phyloP scores from a whole-genome alignment of 2,797 vertebrate genomes.

The Ispidina lecontei region DNA sequence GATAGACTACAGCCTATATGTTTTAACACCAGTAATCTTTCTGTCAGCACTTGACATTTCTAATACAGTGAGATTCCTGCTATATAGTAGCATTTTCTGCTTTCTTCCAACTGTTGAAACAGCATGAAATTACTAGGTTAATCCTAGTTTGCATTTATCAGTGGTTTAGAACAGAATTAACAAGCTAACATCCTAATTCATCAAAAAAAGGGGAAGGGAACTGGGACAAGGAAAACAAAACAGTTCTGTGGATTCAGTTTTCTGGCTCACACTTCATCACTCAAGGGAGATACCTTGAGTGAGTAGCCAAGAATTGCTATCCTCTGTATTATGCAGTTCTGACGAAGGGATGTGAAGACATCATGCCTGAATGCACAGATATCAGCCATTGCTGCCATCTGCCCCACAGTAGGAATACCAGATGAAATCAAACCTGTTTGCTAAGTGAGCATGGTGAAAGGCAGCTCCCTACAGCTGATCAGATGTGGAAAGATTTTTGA shows the following conservation, averaged over 20 bases:
- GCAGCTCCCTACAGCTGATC: background rate
- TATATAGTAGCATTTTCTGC: background rate
- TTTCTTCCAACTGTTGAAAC: background rate
- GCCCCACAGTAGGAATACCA: slow-evolving; percentile 33
- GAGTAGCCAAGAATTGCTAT: slow-evolving; percentile 38
- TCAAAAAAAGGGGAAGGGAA: background rate
- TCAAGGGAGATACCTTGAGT: slow-evolving; percentile 1
- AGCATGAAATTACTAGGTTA: background rate
- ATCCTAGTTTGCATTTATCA: background rate
- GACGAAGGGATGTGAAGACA: slow-evolving; percentile 11
- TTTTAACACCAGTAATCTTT: background rate
- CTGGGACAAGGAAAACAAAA: slow-evolving; percentile 6
- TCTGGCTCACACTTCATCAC: slow-evolving; percentile 25
- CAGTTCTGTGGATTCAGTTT: background rate
- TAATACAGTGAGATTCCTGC: background rate
- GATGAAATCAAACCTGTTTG: slow-evolving; percentile 15
- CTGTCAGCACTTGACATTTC: background rate
- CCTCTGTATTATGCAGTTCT: background rate
- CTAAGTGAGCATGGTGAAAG: background rate
- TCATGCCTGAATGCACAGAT: background rate
- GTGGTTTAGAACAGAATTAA: background rate
- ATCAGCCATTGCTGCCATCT: slow-evolving; percentile 45
- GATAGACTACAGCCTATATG: background rate
- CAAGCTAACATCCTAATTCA: background rate
- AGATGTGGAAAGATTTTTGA: background rate